Evolutionary conservation across 2,888 invertebrate species (phyloP).

Genomic region (Smittia sp.): DNA sequence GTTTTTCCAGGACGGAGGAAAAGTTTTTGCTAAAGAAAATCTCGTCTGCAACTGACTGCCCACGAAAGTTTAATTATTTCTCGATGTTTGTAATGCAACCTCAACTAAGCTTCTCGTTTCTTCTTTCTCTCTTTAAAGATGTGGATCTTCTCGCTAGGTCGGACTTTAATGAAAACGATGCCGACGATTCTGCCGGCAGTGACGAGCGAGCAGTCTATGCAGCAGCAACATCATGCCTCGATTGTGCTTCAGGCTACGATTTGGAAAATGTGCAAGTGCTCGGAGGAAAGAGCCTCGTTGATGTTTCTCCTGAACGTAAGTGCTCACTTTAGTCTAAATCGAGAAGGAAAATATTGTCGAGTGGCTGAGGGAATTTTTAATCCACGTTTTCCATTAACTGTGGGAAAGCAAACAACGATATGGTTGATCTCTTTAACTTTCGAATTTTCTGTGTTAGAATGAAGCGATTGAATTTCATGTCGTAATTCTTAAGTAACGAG

Average conservation of each 20-base stretch:
- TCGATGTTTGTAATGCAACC: too few relatives aligned
- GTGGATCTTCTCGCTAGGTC: constrained; percentile 62
- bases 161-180: constrained; percentile 57
- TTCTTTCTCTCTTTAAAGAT: constrained; percentile 53
- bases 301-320: constrained; percentile 63
- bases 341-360: too few relatives aligned
- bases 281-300: constrained; percentile 57
- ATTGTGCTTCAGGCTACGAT: constrained; percentile 54
- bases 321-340: too few relatives aligned
- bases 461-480: not conserved
- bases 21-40: too few relatives aligned
- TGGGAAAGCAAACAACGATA: too few relatives aligned
- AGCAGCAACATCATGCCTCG: constrained; percentile 48
- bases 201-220: constrained; percentile 12
- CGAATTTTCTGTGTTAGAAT: not conserved
- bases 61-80: too few relatives aligned
- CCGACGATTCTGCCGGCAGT: constrained; percentile 48
- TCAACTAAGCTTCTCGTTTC: not conserved
- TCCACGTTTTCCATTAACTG: too few relatives aligned
- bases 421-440: too few relatives aligned
- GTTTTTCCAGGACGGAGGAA: too few relatives aligned
- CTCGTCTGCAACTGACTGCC: too few relatives aligned
- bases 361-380: too few relatives aligned
- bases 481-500: not conserved
- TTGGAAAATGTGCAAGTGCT: constrained; percentile 59